Conservation (phyloP, 2,797 vertebrate genomes). For the Ciconia nigra region DNA sequence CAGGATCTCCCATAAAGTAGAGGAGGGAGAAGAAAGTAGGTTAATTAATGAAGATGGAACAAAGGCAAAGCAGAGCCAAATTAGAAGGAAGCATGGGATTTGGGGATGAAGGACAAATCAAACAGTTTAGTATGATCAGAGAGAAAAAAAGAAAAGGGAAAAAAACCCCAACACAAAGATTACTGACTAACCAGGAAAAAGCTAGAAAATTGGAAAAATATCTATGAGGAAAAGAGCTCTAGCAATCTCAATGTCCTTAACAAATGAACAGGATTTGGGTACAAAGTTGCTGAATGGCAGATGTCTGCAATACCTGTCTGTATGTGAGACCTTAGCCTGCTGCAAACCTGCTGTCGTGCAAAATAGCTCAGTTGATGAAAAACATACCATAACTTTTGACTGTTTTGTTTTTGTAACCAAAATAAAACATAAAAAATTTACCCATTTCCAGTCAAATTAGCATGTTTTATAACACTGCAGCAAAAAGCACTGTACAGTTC, state of each 20-base stretch:
- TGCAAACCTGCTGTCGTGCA: neutral
- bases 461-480: neutral
- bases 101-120: neutral
- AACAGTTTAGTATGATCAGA: too few species aligned
- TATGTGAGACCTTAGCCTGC: neutral
- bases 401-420: neutral
- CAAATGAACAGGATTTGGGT: neutral
- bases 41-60: neutral
- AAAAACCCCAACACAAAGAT: accelerated
- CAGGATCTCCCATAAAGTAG: neutral
- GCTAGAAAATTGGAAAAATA: neutral
- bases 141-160: accelerated
- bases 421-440: neutral
- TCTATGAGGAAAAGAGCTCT: neutral
- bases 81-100: neutral
- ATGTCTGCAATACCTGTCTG: neutral
- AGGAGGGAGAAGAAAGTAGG: neutral
- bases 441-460: neutral
- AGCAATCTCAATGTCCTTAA: neutral
- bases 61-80: neutral
- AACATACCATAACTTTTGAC: neutral
- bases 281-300: neutral
- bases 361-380: neutral
- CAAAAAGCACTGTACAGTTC: neutral
- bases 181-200: neutral